A percentile compares a stretch with the other conserved stretches of the same genome.
These are phyloP conservation scores for Thereuonema tuberculata DNA, from an alignment of 1,140 invertebrate species.

Conservation along the genomic window DNA sequence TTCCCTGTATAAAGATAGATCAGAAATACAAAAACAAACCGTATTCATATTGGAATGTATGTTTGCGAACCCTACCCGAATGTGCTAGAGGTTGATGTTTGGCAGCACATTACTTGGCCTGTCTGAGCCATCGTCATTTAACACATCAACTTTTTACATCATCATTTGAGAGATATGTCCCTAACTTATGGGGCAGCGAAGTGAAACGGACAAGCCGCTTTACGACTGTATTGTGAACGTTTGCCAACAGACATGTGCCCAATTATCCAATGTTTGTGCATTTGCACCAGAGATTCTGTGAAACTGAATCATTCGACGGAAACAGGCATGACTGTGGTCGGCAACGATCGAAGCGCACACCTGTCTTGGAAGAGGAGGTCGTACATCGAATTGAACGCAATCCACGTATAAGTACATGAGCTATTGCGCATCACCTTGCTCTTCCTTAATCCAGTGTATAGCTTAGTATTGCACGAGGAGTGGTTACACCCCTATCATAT, in stretches of 20 bases:
- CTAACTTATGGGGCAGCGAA: neutral
- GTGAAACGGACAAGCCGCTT: neutral
- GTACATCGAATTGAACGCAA: neutral
- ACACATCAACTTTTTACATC: no score
- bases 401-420: neutral
- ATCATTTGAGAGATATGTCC: neutral
- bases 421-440: neutral
- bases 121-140: no score
- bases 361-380: neutral
- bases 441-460: neutral
- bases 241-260: neutral
- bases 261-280: no score
- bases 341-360: neutral
- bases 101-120: no score
- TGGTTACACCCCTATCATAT: neutral
- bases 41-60: no score
- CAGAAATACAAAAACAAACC: no score
- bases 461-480: neutral
- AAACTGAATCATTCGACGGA: neutral
- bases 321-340: neutral
- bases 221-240: neutral
- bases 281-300: neutral
- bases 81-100: no score
- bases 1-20: no score
- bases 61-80: no score